Evolutionary conservation across 2,888 invertebrate genomes (phyloP).

Genomic region (Seira musarum): DNA sequence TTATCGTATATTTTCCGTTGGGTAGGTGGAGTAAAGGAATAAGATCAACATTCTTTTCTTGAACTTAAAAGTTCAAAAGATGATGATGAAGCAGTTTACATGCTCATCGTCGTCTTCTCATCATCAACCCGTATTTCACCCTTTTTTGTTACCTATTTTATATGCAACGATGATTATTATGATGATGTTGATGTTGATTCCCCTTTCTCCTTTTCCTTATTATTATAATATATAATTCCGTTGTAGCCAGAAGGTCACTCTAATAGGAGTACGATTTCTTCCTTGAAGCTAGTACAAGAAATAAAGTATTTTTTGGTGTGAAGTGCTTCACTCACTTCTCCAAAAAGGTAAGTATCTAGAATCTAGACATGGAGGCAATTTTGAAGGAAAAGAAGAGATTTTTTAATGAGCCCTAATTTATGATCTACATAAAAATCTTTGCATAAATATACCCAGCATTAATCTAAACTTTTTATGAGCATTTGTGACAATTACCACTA

Average conservation of each 20-base stretch:
- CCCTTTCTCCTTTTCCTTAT: constrained; percentile 7
- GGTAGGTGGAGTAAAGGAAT: background rate
- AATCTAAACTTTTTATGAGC: constrained; percentile 47
- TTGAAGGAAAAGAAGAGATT: constrained; percentile 39
- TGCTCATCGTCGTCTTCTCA: background rate
- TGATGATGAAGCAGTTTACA: constrained; percentile 37
- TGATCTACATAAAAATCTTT: constrained; percentile 61
- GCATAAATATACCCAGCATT: constrained; percentile 41
- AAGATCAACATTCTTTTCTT: constrained; percentile 20
- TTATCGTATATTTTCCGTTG: background rate
- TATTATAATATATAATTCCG: constrained; percentile 53
- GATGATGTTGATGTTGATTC: constrained; percentile 22
- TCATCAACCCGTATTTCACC: constrained; percentile 34
- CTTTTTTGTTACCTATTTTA: constrained; percentile 42
- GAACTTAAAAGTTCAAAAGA: background rate
- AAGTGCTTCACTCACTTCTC: constrained; percentile 31
- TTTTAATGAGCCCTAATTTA: constrained; percentile 69
- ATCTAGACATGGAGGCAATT: background rate
- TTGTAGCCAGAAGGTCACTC: constrained; percentile 55
- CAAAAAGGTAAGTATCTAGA: constrained; percentile 1
- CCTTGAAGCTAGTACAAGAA: constrained; percentile 30
- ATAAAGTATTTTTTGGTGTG: constrained; percentile 42
- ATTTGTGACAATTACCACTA: constrained; percentile 39
- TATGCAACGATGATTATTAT: constrained; percentile 8
- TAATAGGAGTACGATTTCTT: constrained; percentile 38